A percentile compares a stretch with the other conserved stretches of the same genome.
Evolutionary conservation across 2,113 vertebrate genomes (phyloP).

Genomic region (Capricornis sumatraensis): DNA sequence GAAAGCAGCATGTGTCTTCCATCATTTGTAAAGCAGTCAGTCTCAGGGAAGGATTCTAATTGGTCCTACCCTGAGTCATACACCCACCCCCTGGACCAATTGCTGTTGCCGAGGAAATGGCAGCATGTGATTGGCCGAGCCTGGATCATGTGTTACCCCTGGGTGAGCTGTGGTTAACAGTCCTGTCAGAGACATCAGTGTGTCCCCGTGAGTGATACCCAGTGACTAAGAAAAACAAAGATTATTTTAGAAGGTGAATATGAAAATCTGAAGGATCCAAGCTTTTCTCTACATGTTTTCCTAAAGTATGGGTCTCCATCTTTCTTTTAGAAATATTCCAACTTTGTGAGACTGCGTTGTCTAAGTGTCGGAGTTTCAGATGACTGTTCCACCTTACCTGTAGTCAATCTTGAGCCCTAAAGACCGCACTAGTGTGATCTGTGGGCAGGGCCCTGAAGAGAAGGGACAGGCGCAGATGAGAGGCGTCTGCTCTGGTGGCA

Average conservation of each 20-base stretch:
- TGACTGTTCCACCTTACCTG: not conserved
- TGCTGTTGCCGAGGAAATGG: not conserved
- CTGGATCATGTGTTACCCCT: not conserved
- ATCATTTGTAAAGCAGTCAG: not conserved
- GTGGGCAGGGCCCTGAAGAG: not conserved
- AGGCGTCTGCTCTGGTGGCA: not conserved
- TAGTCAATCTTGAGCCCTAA: not conserved
- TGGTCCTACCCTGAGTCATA: not conserved
- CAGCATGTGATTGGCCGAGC: not conserved
- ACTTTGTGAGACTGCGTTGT: not conserved
- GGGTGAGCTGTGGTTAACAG: not conserved
- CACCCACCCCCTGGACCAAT: not conserved
- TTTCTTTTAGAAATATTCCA: not conserved
- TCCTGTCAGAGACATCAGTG: not conserved
- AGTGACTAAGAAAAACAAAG: not conserved
- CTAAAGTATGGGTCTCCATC: not conserved
- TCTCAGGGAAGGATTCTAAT: not conserved
- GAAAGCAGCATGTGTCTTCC: not conserved
- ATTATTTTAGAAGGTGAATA: not conserved
- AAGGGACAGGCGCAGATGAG: not conserved
- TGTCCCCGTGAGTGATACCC: not conserved
- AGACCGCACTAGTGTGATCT: not conserved
- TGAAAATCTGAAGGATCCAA: not conserved
- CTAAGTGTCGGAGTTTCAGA: not conserved
- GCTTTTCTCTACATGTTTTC: not conserved